Conservation (phyloP, 2,888 invertebrate species). For the Tinea semifulvella region DNA sequence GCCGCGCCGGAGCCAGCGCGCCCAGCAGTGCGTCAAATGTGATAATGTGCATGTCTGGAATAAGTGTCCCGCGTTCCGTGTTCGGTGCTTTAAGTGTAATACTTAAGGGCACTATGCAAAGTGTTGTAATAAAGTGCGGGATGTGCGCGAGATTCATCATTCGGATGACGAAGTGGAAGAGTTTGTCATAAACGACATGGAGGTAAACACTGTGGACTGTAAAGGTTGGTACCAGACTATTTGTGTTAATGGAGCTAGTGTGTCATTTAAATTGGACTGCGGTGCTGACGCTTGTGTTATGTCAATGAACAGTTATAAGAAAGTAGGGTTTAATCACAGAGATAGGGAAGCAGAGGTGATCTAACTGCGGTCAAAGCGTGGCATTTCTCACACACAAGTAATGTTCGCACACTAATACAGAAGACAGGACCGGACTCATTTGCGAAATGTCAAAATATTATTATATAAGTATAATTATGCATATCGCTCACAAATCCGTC, state of each 20-base stretch:
- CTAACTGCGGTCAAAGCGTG: no score
- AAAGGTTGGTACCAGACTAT: constrained; percentile 4
- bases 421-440: no score
- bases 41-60: not conserved
- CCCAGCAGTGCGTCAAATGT: not conserved
- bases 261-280: constrained; percentile 11
- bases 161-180: constrained; percentile 9
- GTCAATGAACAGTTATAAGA: constrained; percentile 8
- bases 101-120: constrained; percentile 5
- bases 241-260: constrained; percentile 7
- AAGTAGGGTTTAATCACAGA: not conserved
- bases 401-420: no score
- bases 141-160: constrained; percentile 3
- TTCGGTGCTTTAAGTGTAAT: constrained; percentile 6
- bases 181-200: constrained; percentile 12
- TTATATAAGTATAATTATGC: no score
- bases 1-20: no score
- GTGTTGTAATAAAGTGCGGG: constrained; percentile 11
- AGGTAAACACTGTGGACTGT: constrained; percentile 7
- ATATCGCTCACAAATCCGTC: no score
- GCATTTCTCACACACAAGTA: no score
- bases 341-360: no score
- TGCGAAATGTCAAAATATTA: no score
- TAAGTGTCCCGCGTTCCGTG: constrained; percentile 9
- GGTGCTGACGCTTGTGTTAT: constrained; percentile 13